Evolutionary conservation across 1,140 invertebrate genomes (phyloP), one percentile per base, ranked within the genome.

Genomic region (Drosophila biarmipes): DNA sequence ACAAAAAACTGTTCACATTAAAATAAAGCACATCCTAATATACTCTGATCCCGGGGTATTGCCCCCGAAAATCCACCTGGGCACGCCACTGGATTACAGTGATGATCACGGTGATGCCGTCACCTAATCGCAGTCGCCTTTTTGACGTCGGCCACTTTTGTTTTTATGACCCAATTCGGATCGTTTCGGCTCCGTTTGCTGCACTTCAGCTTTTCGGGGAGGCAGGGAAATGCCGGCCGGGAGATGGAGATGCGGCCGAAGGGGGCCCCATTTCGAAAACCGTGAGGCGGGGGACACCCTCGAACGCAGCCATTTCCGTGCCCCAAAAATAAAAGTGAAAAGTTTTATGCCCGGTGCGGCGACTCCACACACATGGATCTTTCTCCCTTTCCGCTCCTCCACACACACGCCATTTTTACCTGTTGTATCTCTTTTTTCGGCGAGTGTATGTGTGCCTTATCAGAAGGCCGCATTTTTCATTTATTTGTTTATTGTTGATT

Each of bases 251-350:
- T 11, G 19, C 8, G 17, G 11, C 14, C n/a, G 45, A 63, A 63
- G 15, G 58, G 35, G 53, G 53, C 53, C 58, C 58, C 46, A 67
- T 68, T 68, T 68, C 31, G 29, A 43, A 43, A 68, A 48, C 29
- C n/a, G n/a, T 27, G 46, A 17, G 31, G 46, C 29, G 31, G n/a
- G 45, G 34, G 35, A 10, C n/a, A 35, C 51, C 51, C 62, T 21
- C 34, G 31, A 66, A 62, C 57, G 57, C 57, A 66, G 63, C 35
- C 75, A 82, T 82, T 82, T 82, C 79, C 79, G 79, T 58, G 79
- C 80, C 80, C 80, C 66, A 78, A 82, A 82, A 84, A 82, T 84
- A 84, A 84, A 84, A 84, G 80, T 85, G 76, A 85, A 84, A 84
- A 76, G 63, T 73, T 73, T 67, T 72, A 80, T 80, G 58, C 40